Evolutionary conservation across 2,888 invertebrate genomes (phyloP).

Genomic region (Meloe dianella): DNA sequence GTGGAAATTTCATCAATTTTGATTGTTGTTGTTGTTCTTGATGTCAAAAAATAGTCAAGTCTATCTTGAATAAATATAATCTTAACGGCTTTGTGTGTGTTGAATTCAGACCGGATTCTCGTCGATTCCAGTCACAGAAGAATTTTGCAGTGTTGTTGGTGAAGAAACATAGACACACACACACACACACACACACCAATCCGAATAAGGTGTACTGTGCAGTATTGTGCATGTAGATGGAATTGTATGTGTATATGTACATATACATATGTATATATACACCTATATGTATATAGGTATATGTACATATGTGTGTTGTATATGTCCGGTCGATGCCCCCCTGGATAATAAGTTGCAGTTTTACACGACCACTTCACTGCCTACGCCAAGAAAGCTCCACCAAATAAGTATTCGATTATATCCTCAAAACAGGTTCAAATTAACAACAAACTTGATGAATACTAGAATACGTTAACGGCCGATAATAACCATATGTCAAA

Average conservation of each 20-base stretch:
- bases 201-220: conserved; percentile 30
- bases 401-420: conserved; percentile 29
- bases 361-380: conserved; percentile 31
- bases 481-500: conserved; percentile 10
- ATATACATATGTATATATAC: not conserved
- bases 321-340: conserved; percentile 35
- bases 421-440: conserved; percentile 30
- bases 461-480: conserved; percentile 9
- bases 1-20: not conserved
- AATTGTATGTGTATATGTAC: not conserved
- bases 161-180: conserved; percentile 25
- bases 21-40: not conserved
- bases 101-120: conserved; percentile 34
- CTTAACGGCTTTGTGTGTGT: conserved; percentile 23
- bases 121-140: conserved; percentile 34
- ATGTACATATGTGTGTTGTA: conserved; percentile 24
- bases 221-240: conserved; percentile 33
- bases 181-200: conserved; percentile 20
- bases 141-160: conserved; percentile 31
- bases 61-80: conserved; percentile 32
- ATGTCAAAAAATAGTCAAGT: conserved; percentile 23
- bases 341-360: conserved; percentile 33
- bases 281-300: not conserved
- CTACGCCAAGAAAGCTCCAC: conserved; percentile 29
- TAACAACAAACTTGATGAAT: conserved; percentile 22